Evolutionary conservation across 1,140 invertebrate genomes (phyloP), one percentile per base, ranked within the genome.

Genomic region (Diabrotica undecimpunctata): DNA sequence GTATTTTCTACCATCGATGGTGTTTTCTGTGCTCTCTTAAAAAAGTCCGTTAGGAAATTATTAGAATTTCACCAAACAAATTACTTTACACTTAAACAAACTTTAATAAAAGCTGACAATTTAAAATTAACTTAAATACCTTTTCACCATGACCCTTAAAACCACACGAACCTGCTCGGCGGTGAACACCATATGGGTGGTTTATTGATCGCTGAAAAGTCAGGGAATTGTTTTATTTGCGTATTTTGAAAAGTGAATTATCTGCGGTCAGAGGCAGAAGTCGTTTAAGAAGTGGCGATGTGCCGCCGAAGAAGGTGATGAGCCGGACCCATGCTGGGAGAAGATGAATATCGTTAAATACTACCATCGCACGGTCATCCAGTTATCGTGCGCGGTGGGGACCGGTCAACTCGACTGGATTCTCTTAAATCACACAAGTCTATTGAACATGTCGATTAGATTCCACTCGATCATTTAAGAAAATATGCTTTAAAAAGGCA

Each of bases 291-390:
- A 53, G 60, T 62, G 60, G 60, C 51, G 60, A 62, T 13, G 9
- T 51, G 60, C 60, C 51, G 60, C 60, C 60, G 60, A 53, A 53
- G 60, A 53, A 62, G 60, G 60, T 62, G 60, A 62, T 62, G 60
- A 62, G 60, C 13, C 35, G 60, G 46, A 53, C 36, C 13, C 60
- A 36, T 52, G 60, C 60, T 62, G 60, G 36, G 60, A 25, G 35
- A 10, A 38, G 57, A 59, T 39, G 57, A 59, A 36, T 59, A 59
- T 59, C 57, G 46, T 59, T 59, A 55, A 55, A 55, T 55, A 53
- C 41, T 46, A 46, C 41, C 41, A 46, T 46, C 41, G 41, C n/a
- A n/a, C n/a, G 25, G n/a, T n/a, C 41, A 46, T 46, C 41, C 41
- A 46, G 41, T 46, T 46, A 46, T n/a, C 8, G 41, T 46, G 8